Percentiles rank a stretch among this genome's conserved stretches.
Evolutionary conservation across 2,797 vertebrate species (phyloP).

Genomic region (Ataeniobius toweri): DNA sequence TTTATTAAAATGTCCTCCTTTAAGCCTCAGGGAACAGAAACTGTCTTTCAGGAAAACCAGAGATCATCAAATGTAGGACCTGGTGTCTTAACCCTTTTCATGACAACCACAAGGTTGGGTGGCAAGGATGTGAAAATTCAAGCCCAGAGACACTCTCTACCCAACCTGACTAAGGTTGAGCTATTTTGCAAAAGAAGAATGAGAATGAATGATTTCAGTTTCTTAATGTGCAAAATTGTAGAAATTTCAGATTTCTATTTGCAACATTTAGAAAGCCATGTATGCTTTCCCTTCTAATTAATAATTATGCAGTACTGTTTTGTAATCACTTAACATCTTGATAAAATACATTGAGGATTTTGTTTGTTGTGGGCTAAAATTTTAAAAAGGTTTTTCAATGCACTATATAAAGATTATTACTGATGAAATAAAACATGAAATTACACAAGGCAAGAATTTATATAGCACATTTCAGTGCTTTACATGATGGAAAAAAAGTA

Average conservation of each 20-base stretch:
- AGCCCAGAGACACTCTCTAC: background rate
- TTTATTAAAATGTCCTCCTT: background rate
- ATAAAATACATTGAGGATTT: background rate
- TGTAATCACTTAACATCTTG: background rate
- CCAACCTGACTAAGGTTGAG: background rate
- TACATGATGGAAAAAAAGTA: no score
- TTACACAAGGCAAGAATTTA: background rate
- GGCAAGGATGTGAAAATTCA: no score
- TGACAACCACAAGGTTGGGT: no score
- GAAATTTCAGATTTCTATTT: background rate
- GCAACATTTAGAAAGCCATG: background rate
- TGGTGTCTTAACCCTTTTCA: no score
- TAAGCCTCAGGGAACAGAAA: background rate
- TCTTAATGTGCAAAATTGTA: background rate
- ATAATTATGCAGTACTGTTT: background rate
- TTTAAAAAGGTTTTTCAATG: background rate
- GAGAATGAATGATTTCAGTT: background rate
- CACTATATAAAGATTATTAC: background rate
- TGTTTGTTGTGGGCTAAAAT: background rate
- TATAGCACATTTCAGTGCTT: no score
- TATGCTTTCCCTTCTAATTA: background rate
- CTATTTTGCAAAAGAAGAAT: background rate
- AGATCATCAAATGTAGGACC: no score
- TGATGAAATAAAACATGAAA: background rate
- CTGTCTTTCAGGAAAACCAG: background rate